These are phyloP conservation scores for Pycnomerus fuliginosus DNA, from an alignment of 2,888 invertebrate genomes.

Conservation along the genomic window DNA sequence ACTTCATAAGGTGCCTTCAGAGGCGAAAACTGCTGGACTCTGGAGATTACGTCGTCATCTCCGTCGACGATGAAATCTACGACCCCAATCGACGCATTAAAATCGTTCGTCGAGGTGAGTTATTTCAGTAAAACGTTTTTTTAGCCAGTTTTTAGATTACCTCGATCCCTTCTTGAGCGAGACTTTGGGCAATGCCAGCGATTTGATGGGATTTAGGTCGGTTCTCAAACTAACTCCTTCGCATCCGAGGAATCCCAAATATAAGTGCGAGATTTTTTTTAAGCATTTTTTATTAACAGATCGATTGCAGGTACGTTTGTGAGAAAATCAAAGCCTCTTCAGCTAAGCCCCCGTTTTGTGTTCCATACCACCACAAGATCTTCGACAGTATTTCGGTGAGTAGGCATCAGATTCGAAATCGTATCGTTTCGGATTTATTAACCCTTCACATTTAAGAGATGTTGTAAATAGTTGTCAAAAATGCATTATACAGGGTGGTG, in stretches of 20 bases:
- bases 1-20: constrained; percentile 78
- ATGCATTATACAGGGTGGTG: too few relatives aligned
- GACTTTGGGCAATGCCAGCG: constrained; percentile 56
- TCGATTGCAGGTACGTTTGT: constrained; percentile 61
- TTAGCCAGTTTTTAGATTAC: constrained; percentile 59
- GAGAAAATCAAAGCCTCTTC: constrained; percentile 70
- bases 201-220: constrained; percentile 71
- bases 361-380: constrained; percentile 74
- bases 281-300: constrained; percentile 3
- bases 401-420: too few relatives aligned
- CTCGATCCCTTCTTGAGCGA: constrained; percentile 66
- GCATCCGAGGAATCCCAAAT: constrained; percentile 72
- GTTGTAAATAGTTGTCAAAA: too few relatives aligned
- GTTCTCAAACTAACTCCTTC: constrained; percentile 79
- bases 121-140: constrained; percentile 1
- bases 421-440: too few relatives aligned
- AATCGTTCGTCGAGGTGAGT: constrained; percentile 56
- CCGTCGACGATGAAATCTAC: constrained; percentile 85
- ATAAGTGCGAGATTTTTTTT: constrained; percentile 59
- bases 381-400: constrained; percentile 71
- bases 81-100: constrained; percentile 63
- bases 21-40: constrained; percentile 69
- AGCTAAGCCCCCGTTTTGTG: constrained; percentile 71
- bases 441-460: too few relatives aligned
- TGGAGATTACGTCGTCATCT: constrained; percentile 85